Percentiles rank a stretch among this genome's conserved stretches.
phyloP scores from a whole-genome alignment of 2,888 invertebrate genomes.

The Nymphalis urticae region DNA sequence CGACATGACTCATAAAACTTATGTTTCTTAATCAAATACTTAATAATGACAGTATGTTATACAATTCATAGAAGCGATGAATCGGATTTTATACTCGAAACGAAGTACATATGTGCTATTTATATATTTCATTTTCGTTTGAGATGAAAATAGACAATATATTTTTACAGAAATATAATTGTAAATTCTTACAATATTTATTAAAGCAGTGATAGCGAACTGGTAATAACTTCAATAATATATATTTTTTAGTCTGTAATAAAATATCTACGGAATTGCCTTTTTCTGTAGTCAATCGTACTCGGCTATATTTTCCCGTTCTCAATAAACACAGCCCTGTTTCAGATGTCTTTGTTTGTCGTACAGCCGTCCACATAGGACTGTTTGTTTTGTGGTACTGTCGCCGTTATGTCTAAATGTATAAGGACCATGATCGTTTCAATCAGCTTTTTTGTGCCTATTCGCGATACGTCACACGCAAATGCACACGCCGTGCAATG shows the following conservation, averaged over 20 bases:
- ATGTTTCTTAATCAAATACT: not conserved
- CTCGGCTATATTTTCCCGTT: slow-evolving; percentile 46
- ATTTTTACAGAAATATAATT: no score
- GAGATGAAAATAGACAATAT: no score
- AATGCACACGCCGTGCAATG: slow-evolving; percentile 38
- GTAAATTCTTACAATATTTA: no score
- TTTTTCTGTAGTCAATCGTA: slow-evolving; percentile 32
- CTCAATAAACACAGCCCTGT: slow-evolving; percentile 55
- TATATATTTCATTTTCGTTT: no score
- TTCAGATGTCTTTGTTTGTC: slow-evolving; percentile 47
- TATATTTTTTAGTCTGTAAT: not conserved
- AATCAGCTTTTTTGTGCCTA: slow-evolving; percentile 22
- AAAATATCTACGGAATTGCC: slow-evolving; percentile 29
- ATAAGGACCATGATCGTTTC: slow-evolving; percentile 28
- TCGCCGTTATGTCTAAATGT: slow-evolving; percentile 26
- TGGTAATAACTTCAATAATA: no score
- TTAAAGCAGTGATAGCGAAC: no score
- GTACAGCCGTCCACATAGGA: slow-evolving; percentile 29
- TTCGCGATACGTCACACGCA: slow-evolving; percentile 35
- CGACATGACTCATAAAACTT: not conserved
- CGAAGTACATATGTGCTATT: no score
- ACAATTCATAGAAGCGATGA: no score
- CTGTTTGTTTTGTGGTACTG: slow-evolving; percentile 24
- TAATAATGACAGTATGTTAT: not conserved
- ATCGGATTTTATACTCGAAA: no score